Base-by-base conservation (phyloP, 2,113 vertebrate genomes). In the Sylvietta virens region DNA sequence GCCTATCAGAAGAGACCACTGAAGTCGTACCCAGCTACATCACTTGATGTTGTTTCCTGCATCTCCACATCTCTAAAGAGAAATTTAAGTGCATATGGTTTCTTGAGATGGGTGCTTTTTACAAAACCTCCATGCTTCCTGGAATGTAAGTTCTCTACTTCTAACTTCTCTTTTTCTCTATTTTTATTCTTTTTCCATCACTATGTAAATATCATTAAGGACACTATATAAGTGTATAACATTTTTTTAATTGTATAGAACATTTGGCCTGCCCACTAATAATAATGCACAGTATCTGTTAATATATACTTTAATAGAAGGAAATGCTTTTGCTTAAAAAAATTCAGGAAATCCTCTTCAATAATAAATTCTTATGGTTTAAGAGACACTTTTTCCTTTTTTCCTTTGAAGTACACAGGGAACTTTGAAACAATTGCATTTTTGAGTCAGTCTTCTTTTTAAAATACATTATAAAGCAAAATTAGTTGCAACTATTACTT, bases 1-100 rank as follows among this genome's bases (percentile, higher is more conserved):
- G 28, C 31, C 51, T 61, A 40, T 23, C 23, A 35, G 50, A 42
- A 81, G 40, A 69, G 16, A 73, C 27, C 21, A 65, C 39, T 26
- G 5, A 12, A 26, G 18, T 31, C 0, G 0, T 20, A 51, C 10
- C 13, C 51, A 20, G 54, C 11, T 39, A 11, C 15, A 10, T 15
- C 50, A 35, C 45, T 45, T 48, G 42, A n/a, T 45, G 26, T 1
- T 19, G 8, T 47, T 56, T 33, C 37, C 26, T 23, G 11, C 15
- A 70, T 5, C 24, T 33, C 12, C 2, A 0, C 6, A 1, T 56
- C 54, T 65, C 60, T 47, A 47, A 35, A 57, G 18, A 76, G 33
- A 78, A 64, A 67, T 39, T 9, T 33, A 53, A 54, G 3, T 18
- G 28, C 31, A 4, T 53, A 13, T 30, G 18, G 5, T 13, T 81